phyloP scores from a whole-genome alignment of 2,797 vertebrate species.

The Margarornis squamiger region DNA sequence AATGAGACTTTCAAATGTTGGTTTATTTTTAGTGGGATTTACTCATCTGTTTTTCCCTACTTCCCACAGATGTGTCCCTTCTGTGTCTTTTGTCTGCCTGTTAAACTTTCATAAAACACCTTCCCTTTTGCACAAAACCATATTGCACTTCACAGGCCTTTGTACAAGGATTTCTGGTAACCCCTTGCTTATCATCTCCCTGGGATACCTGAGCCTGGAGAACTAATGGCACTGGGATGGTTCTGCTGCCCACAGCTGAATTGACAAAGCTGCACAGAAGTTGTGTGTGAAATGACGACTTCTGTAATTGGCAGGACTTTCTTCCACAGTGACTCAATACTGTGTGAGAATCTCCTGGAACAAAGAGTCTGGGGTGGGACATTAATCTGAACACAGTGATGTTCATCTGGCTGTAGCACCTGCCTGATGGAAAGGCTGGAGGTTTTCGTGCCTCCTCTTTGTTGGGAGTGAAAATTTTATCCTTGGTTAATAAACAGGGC shows the following conservation, averaged over 20 bases:
- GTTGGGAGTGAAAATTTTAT: background rate
- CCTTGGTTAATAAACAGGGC: background rate
- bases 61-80: slow-evolving; percentile 10
- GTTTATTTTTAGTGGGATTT: slow-evolving; percentile 15
- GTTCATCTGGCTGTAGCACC: background rate
- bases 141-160: background rate
- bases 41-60: background rate
- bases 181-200: background rate
- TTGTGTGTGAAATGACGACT: accelerated
- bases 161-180: background rate
- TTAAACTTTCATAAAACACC: slow-evolving; percentile 1
- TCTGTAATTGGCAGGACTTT: background rate
- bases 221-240: background rate
- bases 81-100: slow-evolving; percentile 37
- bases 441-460: background rate
- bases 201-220: background rate
- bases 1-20: slow-evolving; percentile 1
- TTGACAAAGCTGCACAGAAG: background rate
- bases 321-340: background rate
- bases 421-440: background rate
- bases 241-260: background rate
- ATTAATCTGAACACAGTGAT: background rate
- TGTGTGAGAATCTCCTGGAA: background rate
- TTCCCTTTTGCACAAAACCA: background rate
- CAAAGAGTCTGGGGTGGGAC: background rate